phyloP scores from a whole-genome alignment of 2,113 vertebrate genomes.

The Leuciscus idus region DNA sequence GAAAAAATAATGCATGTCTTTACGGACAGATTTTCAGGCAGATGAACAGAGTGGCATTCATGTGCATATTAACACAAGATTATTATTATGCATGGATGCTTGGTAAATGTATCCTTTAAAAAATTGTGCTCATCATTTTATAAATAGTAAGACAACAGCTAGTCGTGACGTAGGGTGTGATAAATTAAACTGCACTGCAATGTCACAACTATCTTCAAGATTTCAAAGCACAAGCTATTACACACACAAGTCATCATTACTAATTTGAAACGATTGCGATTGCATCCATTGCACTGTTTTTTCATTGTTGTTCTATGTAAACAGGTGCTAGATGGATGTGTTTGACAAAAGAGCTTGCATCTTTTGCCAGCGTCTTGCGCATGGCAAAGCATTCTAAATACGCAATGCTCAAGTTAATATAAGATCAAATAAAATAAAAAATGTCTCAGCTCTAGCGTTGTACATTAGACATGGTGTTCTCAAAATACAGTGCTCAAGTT shows the following conservation, averaged over 20 bases:
- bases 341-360: not conserved
- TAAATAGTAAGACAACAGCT: not conserved
- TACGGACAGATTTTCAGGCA: not conserved
- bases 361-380: not conserved
- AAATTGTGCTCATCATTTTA: constrained; percentile 8
- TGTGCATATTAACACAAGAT: constrained; percentile 6
- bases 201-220: not conserved
- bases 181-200: not conserved
- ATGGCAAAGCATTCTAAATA: not conserved
- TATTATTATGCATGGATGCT: constrained; percentile 13
- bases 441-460: no score
- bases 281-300: not conserved
- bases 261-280: not conserved
- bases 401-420: not conserved
- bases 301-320: not conserved
- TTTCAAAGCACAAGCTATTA: not conserved
- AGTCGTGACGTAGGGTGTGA: not conserved
- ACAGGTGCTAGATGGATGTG: not conserved
- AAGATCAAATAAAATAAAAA: no score
- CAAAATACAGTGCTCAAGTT: no score
- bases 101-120: not conserved
- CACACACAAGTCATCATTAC: not conserved
- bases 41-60: constrained; percentile 10
- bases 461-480: no score
- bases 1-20: not conserved